Evolutionary conservation across 2,113 vertebrate genomes (phyloP).

Genomic region (Leiothrix lutea): DNA sequence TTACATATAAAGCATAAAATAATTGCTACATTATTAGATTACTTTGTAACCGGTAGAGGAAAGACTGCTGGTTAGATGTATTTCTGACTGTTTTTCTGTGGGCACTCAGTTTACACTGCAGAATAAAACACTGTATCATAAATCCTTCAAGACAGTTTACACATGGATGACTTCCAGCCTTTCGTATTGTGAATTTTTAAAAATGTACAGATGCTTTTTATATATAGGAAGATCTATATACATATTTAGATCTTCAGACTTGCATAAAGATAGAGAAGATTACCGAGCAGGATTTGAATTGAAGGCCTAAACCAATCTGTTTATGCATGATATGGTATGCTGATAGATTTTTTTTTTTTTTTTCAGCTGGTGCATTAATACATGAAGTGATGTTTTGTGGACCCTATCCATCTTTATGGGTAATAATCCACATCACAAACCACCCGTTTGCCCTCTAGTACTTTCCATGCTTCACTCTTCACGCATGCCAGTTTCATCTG

Average conservation of each 20-base stretch:
- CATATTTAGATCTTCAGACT: not conserved
- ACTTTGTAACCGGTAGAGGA: not conserved
- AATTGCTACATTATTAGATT: not conserved
- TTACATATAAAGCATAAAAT: not conserved
- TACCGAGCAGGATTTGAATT: not conserved
- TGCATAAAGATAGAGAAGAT: not conserved
- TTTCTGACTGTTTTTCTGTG: not conserved
- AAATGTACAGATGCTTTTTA: not conserved
- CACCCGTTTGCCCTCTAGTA: conserved; percentile 22
- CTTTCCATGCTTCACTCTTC: not conserved
- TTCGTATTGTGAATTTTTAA: not conserved
- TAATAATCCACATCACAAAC: conserved; percentile 55
- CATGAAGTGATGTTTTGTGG: conserved; percentile 29
- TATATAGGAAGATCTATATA: not conserved
- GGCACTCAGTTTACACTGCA: not conserved
- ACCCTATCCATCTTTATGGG: conserved; percentile 14
- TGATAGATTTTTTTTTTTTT: not conserved
- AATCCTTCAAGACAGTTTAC: conserved; percentile 1
- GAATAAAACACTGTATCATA: not conserved
- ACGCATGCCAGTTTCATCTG: conserved; percentile 19
- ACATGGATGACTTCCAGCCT: not conserved
- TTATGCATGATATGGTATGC: not conserved
- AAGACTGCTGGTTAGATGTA: not conserved
- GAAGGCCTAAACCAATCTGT: not conserved
- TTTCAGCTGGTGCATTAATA: not conserved